A percentile compares a stretch with the other conserved stretches of the same genome.
Evolutionary conservation across 2,888 invertebrate genomes (phyloP).

Genomic region (Cryptocephalus primarius): DNA sequence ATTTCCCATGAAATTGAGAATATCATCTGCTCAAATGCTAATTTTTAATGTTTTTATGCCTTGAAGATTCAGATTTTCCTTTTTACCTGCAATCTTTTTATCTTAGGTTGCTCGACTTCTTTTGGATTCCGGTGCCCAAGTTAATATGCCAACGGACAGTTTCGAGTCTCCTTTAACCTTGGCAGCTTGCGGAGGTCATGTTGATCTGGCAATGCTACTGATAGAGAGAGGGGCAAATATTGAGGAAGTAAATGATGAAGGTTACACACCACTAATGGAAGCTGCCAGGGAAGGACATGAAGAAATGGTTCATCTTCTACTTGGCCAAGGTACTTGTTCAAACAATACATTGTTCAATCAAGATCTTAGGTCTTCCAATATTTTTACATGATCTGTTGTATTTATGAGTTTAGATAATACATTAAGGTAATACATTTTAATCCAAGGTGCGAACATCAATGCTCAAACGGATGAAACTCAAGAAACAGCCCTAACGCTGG

Average conservation of each 20-base stretch:
- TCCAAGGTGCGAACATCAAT: constrained; percentile 73
- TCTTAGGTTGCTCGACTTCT: constrained; percentile 72
- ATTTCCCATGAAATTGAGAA: not conserved
- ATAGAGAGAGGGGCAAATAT: constrained; percentile 97
- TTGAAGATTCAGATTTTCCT: not conserved
- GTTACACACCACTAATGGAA: constrained; percentile 99
- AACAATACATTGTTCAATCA: too few species aligned
- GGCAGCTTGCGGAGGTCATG: constrained; percentile 98
- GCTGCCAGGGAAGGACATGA: constrained; percentile 97
- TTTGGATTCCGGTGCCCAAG: constrained; percentile 94
- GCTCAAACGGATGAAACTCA: constrained; percentile 98
- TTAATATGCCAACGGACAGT: constrained; percentile 98
- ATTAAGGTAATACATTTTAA: not conserved
- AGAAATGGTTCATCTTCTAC: constrained; percentile 90
- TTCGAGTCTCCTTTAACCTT: constrained; percentile 97
- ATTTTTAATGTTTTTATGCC: not conserved
- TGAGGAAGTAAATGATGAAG: constrained; percentile 98
- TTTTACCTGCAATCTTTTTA: not conserved
- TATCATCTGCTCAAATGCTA: not conserved
- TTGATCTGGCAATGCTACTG: constrained; percentile 89
- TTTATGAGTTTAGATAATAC: too few species aligned
- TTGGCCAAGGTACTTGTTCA: constrained; percentile 50
- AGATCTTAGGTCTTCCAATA: too few species aligned
- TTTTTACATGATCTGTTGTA: too few species aligned
- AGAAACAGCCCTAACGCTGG: constrained; percentile 88